Evolutionary conservation across 2,888 invertebrate genomes (phyloP), one percentile per base, ranked within the genome.

Genomic region (Lepetodrilus schrolli): DNA sequence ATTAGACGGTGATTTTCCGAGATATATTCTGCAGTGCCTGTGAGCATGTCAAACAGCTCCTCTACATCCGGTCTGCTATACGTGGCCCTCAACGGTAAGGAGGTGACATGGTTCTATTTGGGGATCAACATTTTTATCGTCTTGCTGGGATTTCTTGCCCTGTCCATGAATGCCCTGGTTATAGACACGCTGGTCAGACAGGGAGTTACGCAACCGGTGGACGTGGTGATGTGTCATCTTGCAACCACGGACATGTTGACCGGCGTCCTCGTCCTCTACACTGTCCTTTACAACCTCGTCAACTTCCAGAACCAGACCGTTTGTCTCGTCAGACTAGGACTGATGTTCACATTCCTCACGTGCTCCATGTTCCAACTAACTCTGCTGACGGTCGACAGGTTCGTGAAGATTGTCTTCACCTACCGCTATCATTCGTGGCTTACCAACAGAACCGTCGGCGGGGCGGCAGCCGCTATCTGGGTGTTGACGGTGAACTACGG

Each of bases 361-460:
- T 58, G 49, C 21, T 70, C 74, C 5, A 51, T 70, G 10, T 49
- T 34, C 5, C 47, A 65, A 30, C 65, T 74, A 1, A 21, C 30
- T 8, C 37, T 70, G 7, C 58, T 74, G 34, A 74, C 74, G 8
- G 5, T 48, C 2, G 74, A 74, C 51, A 21, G 74, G 10, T 74
- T 58, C 26, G 58, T 74, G 37, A 70, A 74, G 47, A 74, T 74
- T 51, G 51, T 70, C 26, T 36, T 1, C 38, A 70, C 74, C 20
- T 74, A 48, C 66, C 43, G 38, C 20, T 65, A 74, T 36, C 34
- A 58, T 17, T 38, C 26, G 20, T 10, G 65, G 17, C 37, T 74
- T 37, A 34, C 36, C 26, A 58, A 23, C 36, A 30, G 21, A 8
- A 5, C n/a, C 10, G 74, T 70, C n/a, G 13, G 43, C 4, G 20